Evolutionary conservation across 2,888 invertebrate genomes (phyloP).

Genomic region (Melolontha melolontha): DNA sequence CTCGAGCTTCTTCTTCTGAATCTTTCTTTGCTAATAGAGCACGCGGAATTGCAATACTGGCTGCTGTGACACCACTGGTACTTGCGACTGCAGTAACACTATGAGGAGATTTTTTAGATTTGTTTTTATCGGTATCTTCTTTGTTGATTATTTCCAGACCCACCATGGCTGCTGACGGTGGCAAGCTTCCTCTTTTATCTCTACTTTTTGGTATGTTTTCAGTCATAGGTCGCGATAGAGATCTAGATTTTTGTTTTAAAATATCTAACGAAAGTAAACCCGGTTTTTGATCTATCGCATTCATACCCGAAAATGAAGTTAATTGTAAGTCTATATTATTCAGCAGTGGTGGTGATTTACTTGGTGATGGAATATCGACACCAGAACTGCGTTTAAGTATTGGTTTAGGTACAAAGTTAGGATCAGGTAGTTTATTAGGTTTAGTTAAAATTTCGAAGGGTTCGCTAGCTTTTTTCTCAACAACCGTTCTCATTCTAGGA

Average conservation of each 20-base stretch:
- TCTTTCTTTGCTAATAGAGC: constrained; percentile 60
- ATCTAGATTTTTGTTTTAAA: neutral
- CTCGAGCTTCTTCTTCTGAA: constrained; percentile 74
- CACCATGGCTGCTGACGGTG: constrained; percentile 50
- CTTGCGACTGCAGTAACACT: constrained; percentile 56
- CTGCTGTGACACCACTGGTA: constrained; percentile 59
- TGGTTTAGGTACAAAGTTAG: constrained; percentile 82
- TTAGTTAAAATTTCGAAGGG: constrained; percentile 72
- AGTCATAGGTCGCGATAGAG: neutral
- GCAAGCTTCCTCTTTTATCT: constrained; percentile 34
- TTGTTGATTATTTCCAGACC: constrained; percentile 48
- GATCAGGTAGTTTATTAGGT: constrained; percentile 74
- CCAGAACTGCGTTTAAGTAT: constrained; percentile 72
- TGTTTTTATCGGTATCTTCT: neutral
- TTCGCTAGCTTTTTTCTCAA: constrained; percentile 62
- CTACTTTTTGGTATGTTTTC: neutral
- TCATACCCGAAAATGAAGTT: neutral
- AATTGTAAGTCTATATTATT: neutral
- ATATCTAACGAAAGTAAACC: constrained; percentile 13
- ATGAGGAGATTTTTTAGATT: constrained; percentile 25
- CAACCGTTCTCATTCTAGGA: constrained; percentile 69
- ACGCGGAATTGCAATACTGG: constrained; percentile 60
- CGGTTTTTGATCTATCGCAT: neutral
- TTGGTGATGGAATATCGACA: constrained; percentile 48
- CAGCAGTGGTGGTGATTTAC: constrained; percentile 13